These are phyloP conservation scores for Gryllus bimaculatus DNA, from an alignment of 1,140 invertebrate genomes.

Conservation along the genomic window DNA sequence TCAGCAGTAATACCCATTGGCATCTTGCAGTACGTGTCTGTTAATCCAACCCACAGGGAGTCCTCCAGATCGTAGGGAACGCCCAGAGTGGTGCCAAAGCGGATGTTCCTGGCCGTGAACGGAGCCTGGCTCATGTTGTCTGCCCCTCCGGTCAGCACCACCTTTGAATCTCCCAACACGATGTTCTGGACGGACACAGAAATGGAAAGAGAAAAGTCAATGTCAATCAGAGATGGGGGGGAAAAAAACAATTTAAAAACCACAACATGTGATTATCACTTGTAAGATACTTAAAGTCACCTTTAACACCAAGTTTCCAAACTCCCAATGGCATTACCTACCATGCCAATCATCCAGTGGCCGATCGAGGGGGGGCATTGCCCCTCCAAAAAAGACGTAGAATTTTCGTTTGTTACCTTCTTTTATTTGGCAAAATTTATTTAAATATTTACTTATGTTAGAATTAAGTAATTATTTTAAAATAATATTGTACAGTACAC, in stretches of 20 bases:
- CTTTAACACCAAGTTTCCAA: no score
- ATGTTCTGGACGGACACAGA: constrained; percentile 62
- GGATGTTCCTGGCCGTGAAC: constrained; percentile 71
- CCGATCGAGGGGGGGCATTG: no score
- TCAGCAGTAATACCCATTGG: constrained; percentile 97
- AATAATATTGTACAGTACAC: no score
- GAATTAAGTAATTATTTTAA: no score
- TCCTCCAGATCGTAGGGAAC: constrained; percentile 77
- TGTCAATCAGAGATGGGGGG: no score
- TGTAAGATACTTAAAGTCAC: no score
- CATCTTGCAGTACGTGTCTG: constrained; percentile 80
- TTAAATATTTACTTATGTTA: no score
- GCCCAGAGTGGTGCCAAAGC: constrained; percentile 88
- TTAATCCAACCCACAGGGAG: constrained; percentile 82
- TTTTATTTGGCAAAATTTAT: no score
- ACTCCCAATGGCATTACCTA: no score
- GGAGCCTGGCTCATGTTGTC: constrained; percentile 97
- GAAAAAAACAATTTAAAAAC: background rate
- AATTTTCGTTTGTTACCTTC: no score
- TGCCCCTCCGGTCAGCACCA: constrained; percentile 83
- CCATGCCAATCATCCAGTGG: no score
- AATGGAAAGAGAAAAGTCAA: constrained; percentile 10
- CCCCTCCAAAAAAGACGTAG: no score
- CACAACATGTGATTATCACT: background rate
- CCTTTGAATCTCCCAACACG: constrained; percentile 68